These are phyloP conservation scores for Oceanites oceanicus DNA, from an alignment of 2,113 vertebrate genomes.

Conservation along the genomic window DNA sequence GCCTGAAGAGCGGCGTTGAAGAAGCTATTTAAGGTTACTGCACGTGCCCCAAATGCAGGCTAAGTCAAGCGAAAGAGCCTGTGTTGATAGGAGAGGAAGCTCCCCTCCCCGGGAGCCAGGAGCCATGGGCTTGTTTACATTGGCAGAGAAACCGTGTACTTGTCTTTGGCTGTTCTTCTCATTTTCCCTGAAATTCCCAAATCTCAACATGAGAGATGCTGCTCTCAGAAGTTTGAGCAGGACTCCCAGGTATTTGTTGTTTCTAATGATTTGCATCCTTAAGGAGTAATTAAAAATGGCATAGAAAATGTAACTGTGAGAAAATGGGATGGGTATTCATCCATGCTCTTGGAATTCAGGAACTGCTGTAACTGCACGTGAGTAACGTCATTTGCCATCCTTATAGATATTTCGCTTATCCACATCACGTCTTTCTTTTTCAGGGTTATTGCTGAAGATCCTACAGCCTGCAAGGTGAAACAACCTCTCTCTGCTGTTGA, in stretches of 20 bases:
- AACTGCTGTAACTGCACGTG: background rate
- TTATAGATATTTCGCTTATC: background rate
- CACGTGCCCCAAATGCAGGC: background rate
- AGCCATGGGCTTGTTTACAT: background rate
- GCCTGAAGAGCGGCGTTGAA: background rate
- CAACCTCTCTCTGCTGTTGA: background rate
- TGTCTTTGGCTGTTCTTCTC: background rate
- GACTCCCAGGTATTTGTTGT: background rate
- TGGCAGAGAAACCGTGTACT: background rate
- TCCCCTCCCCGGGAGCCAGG: background rate
- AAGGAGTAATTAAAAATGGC: background rate
- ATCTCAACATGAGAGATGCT: background rate
- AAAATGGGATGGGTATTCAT: background rate
- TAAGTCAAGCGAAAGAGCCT: background rate
- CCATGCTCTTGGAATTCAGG: background rate
- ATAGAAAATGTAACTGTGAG: background rate
- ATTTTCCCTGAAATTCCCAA: background rate
- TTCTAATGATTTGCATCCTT: background rate
- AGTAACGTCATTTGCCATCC: background rate
- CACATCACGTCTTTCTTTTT: background rate
- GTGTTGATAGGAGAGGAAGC: background rate
- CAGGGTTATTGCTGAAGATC: background rate
- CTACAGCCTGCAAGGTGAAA: background rate
- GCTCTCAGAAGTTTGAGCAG: background rate
- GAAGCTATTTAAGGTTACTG: background rate